Evolutionary conservation across 92 coral and sea anemone genomes (phyloP), one percentile per base, ranked within the genome.

Genomic region (Anthopleura xanthogrammica): DNA sequence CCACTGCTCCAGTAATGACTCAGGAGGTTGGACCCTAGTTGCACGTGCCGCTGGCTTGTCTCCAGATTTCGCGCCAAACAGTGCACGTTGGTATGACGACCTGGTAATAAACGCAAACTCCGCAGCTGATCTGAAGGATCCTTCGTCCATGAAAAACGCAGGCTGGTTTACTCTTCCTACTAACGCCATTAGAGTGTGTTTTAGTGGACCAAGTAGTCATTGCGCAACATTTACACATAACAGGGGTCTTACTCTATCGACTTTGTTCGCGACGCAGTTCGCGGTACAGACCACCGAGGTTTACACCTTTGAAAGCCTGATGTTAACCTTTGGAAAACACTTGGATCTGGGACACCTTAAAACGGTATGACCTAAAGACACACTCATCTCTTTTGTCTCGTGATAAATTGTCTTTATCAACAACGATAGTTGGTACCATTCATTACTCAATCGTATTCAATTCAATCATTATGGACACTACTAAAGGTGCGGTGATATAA

Each of bases 21-120:
- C 89, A 7, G 99, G 97, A 42, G 99, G 98, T 72, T 96, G 99
- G 99, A 96, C 98, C 46, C 92, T 94, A 81, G 99, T 96, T 8
- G 99, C 95, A 50, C 91, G 99, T 73, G 97, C 91, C 8, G 89
- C 89, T 8, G 99, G 99, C 8, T 84, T 91, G 74, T 94, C 99
- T 20, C 85, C 93, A 77, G 99, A 95, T 71, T 96, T 96, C 85
- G 92, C 99, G 0, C 98, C 98, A 42, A 96, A 93, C 79, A 96
- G 99, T 77, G 95, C 95, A 22, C 83, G 88, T 19, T 96, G 99
- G 99, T 91, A 93, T 82, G 93, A 91, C 84, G 91, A 93, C 79
- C 93, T 90, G 65, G 92, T 95, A 14, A 90, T 96, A 40, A 90
- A 89, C 86, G 95, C 87, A n/a, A 91, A 92, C 75, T 85, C 94